Conservation (phyloP, 2,888 invertebrate genomes). For the Agrilus biguttatus region DNA sequence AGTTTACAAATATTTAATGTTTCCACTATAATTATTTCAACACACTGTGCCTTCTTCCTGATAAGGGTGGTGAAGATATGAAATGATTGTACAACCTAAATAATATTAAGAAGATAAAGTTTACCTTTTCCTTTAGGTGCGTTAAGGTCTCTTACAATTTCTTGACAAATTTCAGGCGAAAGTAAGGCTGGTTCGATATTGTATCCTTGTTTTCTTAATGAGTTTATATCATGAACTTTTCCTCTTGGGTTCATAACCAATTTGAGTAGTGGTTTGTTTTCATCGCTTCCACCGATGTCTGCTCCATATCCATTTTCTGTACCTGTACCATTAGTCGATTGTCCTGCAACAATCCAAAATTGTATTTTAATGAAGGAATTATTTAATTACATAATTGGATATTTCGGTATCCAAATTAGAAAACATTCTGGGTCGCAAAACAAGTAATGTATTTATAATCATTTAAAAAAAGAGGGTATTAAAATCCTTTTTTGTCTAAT, state of each 20-base stretch:
- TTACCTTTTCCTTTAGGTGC: slow-evolving; percentile 65
- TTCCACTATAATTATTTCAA: no score
- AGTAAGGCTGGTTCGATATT: slow-evolving; percentile 45
- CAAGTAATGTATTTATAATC: no score
- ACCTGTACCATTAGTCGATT: slow-evolving; percentile 10
- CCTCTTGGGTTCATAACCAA: slow-evolving; percentile 66
- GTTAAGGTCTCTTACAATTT: slow-evolving; percentile 65
- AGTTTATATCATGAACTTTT: slow-evolving; percentile 53
- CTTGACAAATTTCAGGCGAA: slow-evolving; percentile 60
- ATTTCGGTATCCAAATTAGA: no score
- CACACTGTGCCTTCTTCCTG: no score
- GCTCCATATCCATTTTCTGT: slow-evolving; percentile 10
- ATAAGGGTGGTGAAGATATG: no score
- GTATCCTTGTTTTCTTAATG: slow-evolving; percentile 48
- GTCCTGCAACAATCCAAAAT: slow-evolving; percentile 6
- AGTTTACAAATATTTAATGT: no score
- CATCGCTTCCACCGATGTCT: slow-evolving; percentile 19
- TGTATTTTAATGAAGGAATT: no score
- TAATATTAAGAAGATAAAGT: slow-evolving; percentile 3
- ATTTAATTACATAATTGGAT: no score
- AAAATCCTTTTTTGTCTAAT: no score
- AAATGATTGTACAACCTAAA: no score
- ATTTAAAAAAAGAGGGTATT: no score
- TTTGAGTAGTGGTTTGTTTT: slow-evolving; percentile 42
- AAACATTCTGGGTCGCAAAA: no score